Conservation (phyloP, 2,888 invertebrate species). For the Ypsolopha sequella region DNA sequence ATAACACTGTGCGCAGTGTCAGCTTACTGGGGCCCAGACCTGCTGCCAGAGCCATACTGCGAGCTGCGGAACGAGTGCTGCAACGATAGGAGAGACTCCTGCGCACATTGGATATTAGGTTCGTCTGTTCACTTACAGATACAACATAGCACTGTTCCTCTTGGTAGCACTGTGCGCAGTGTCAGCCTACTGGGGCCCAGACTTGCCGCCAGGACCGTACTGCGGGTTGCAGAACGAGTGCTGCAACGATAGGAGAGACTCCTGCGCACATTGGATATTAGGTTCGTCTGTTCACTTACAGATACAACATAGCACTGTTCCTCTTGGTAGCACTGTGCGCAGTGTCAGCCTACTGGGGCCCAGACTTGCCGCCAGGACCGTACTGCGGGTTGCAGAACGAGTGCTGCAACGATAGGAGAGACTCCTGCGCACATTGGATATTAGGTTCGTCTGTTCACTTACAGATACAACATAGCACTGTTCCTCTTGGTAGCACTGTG, state of each 20-base stretch:
- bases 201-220: conserved; percentile 71
- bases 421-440: conserved; percentile 86
- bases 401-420: conserved; percentile 83
- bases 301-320: too few species aligned
- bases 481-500: conserved; percentile 16
- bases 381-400: conserved; percentile 62
- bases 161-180: conserved; percentile 18
- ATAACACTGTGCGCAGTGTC: conserved; percentile 10
- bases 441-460: conserved; percentile 52
- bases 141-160: conserved; percentile 18
- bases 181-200: conserved; percentile 41
- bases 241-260: conserved; percentile 82
- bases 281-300: conserved; percentile 43
- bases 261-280: conserved; percentile 84
- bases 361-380: conserved; percentile 69
- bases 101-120: conserved; percentile 84
- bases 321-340: neutral
- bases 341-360: conserved; percentile 33
- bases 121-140: conserved; percentile 22
- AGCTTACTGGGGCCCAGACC: conserved; percentile 46
- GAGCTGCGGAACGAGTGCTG: conserved; percentile 74
- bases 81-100: conserved; percentile 79
- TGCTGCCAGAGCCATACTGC: conserved; percentile 73
- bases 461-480: conserved; percentile 27
- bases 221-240: conserved; percentile 70